phyloP scores from a whole-genome alignment of 2,797 vertebrate genomes.

The Otus scops region DNA sequence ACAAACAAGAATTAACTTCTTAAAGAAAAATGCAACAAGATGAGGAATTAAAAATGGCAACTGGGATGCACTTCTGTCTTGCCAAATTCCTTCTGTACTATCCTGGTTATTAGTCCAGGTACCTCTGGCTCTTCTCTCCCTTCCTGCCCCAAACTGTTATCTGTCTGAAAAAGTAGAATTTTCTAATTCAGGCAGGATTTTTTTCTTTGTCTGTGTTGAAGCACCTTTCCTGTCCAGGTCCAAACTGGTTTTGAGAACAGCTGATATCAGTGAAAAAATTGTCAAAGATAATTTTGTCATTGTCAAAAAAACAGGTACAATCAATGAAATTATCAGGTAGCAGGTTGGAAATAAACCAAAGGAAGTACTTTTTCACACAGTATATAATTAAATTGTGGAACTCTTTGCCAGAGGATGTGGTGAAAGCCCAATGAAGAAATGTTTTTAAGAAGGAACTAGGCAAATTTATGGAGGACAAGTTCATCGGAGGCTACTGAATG shows the following conservation, averaged over 20 bases:
- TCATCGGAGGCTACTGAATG: rapidly evolving
- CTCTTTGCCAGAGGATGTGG: neutral
- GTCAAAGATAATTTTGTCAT: neutral
- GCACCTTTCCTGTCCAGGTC: neutral
- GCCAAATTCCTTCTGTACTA: neutral
- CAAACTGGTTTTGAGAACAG: neutral
- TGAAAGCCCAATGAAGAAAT: neutral
- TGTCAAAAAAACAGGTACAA: neutral
- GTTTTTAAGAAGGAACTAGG: neutral
- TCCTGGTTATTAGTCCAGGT: neutral
- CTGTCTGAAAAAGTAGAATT: neutral
- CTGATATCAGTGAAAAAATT: neutral
- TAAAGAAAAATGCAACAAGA: neutral
- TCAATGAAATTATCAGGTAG: neutral
- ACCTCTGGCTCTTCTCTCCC: neutral
- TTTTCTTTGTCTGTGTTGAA: neutral
- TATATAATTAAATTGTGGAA: neutral
- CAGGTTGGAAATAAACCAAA: neutral
- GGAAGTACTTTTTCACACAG: neutral
- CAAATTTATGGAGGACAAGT: neutral
- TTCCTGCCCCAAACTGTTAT: neutral
- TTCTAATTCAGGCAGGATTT: neutral
- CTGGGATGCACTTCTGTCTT: neutral
- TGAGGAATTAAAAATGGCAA: neutral
- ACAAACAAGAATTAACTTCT: neutral